Base-by-base conservation (phyloP, 2,113 vertebrate genomes). In the Percopsis transmontana region DNA sequence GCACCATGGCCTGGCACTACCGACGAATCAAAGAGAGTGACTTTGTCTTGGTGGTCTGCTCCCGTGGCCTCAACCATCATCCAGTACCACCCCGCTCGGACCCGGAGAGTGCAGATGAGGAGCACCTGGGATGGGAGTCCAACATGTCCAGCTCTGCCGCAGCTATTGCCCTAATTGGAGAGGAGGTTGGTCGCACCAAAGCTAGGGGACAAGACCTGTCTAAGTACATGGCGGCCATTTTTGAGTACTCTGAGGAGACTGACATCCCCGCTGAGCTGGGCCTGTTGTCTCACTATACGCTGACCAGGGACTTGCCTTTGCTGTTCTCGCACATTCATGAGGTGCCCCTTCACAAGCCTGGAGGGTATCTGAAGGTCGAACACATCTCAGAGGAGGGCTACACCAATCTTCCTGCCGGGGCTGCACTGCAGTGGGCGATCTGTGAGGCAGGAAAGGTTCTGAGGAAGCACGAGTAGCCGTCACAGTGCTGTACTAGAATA, bases 261-360 rank as follows among this genome's bases (percentile, higher is more conserved):
- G 89, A 92, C 54, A 78, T 92, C 13, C 92, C 93, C 19, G 56
- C 50, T 0, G 80, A 89, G 59, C 79, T 94, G 47, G 77, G 82
- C 40, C 86, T 93, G 20, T 86, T 87, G 2, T 74, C 89, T 58
- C 80, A 77, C 38, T 94, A 93, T 84, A 72, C 2, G 1, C 83
- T 94, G 42, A 80, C 86, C 7, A 47, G 50, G 1, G 92, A 92
- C 66, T 56, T 93, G 11, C 80, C 85, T 1, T 60, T 88, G 76
- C 89, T 94, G 15, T 93, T 94, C 81, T 92, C 92, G 0, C 92
- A 92, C 70, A 83, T 94, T 3, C 92, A 93, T 21, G 66, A 67
- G 11, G 76, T 93, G 69, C 74, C 86, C 7, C 85, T 93, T 66
- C 87, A 91, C 53, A 66, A 77, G 15, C 92, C 92, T 0, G 92